phyloP scores from a whole-genome alignment of 2,797 vertebrate species.

The Tangara arthus region DNA sequence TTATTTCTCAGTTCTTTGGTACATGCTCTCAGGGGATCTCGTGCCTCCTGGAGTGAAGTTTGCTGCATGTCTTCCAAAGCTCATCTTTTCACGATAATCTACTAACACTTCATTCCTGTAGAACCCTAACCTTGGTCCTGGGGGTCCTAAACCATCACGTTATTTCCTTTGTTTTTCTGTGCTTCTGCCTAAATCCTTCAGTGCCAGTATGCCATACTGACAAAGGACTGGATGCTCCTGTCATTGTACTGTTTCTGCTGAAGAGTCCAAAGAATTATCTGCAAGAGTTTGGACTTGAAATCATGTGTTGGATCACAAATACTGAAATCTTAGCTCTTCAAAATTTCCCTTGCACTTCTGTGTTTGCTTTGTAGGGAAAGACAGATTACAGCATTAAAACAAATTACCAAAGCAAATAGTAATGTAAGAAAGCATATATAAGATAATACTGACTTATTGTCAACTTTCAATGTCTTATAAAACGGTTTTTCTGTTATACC shows the following conservation, averaged over 20 bases:
- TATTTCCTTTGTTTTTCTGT: background rate
- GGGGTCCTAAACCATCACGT: background rate
- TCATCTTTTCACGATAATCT: background rate
- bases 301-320: background rate
- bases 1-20: background rate
- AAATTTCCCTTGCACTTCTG: background rate
- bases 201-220: fast-evolving
- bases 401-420: background rate
- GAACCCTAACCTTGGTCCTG: background rate
- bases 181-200: background rate
- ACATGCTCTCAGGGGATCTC: fast-evolving
- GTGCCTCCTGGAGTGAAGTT: background rate
- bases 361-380: background rate
- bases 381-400: background rate
- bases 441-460: background rate
- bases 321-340: background rate
- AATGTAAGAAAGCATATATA: background rate
- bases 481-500: background rate
- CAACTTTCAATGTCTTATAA: background rate
- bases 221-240: background rate
- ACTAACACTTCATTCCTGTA: background rate
- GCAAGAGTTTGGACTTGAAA: background rate
- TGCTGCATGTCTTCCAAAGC: background rate
- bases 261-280: background rate
- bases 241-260: background rate